These are phyloP conservation scores for Leucoraja erinaceus DNA, from an alignment of 2,113 vertebrate genomes.

Conservation along the genomic window DNA sequence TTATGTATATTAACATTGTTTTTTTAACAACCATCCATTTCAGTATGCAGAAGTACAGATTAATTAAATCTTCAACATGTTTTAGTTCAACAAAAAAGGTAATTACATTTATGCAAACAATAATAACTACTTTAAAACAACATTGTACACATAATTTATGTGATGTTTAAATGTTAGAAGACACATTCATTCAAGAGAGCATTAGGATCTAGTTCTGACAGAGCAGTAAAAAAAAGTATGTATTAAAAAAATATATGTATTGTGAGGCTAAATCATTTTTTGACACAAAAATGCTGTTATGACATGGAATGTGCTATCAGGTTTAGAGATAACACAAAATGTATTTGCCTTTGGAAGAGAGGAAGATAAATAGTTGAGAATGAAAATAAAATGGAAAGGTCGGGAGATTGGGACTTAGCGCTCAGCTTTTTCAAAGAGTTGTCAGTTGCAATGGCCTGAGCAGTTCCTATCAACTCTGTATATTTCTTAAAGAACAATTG, in stretches of 20 bases:
- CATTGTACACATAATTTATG: not conserved
- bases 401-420: not conserved
- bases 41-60: not conserved
- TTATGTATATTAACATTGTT: too few relatives aligned
- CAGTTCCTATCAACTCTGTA: not conserved
- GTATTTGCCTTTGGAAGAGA: not conserved
- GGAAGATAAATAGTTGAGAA: not conserved
- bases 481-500: not conserved
- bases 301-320: not conserved
- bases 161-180: not conserved
- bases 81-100: not conserved
- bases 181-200: too few relatives aligned
- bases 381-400: not conserved
- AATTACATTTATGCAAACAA: not conserved
- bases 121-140: not conserved
- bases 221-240: too few relatives aligned
- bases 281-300: not conserved
- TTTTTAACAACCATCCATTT: too few relatives aligned
- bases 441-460: not conserved
- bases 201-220: too few relatives aligned
- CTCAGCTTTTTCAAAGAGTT: not conserved
- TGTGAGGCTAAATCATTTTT: not conserved
- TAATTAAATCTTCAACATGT: not conserved
- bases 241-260: not conserved
- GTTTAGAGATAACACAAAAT: not conserved